These are phyloP conservation scores for Gobius niger DNA, from an alignment of 2,113 vertebrate species.

Conservation along the genomic window DNA sequence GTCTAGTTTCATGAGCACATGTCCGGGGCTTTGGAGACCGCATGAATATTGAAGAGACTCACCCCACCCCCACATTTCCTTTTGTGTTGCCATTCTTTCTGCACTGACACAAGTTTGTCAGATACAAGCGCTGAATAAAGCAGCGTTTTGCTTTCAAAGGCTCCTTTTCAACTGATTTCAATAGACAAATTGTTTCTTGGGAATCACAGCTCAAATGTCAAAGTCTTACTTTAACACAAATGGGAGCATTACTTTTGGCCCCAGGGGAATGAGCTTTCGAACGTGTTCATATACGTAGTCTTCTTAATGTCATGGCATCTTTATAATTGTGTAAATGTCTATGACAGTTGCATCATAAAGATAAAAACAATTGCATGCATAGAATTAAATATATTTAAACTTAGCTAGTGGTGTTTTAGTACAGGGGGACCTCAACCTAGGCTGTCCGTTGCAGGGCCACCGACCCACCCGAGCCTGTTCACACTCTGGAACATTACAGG, in stretches of 20 bases:
- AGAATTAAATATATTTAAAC: too few relatives aligned
- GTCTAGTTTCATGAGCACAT: constrained; percentile 8
- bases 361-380: too few relatives aligned
- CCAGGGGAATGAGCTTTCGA: constrained; percentile 55
- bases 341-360: not conserved
- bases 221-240: constrained; percentile 47
- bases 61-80: constrained; percentile 23
- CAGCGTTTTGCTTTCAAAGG: constrained; percentile 37
- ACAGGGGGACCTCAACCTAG: too few relatives aligned
- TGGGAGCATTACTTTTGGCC: constrained; percentile 55
- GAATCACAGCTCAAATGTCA: constrained; percentile 55
- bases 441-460: too few relatives aligned
- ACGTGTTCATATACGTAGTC: constrained; percentile 38
- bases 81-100: not conserved
- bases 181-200: constrained; percentile 55
- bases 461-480: too few relatives aligned
- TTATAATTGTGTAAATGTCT: not conserved
- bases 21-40: constrained; percentile 15
- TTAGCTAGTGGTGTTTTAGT: too few relatives aligned
- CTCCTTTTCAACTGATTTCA: constrained; percentile 48
- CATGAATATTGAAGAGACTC: constrained; percentile 34
- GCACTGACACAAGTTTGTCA: constrained; percentile 44
- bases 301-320: constrained; percentile 36
- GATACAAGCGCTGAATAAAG: constrained; percentile 46
- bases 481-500: too few relatives aligned